These are phyloP conservation scores for Bufotes viridis DNA, from an alignment of 2,797 vertebrate species.

Conservation along the genomic window DNA sequence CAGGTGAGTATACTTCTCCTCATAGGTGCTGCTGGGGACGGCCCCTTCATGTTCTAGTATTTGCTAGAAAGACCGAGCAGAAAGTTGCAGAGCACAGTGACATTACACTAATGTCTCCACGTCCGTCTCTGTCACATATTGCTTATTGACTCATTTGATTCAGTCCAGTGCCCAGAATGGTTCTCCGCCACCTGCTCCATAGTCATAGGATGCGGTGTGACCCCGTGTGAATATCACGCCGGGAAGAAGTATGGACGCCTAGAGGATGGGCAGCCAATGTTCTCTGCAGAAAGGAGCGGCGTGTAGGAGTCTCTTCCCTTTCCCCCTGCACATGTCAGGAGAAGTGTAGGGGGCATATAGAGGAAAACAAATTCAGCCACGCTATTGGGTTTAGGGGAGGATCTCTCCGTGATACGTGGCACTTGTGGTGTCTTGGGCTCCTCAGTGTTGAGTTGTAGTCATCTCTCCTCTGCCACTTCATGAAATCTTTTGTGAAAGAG, in stretches of 20 bases:
- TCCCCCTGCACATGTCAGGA: too few species aligned
- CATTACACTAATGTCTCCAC: neutral
- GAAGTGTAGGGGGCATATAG: neutral
- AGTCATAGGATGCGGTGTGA: neutral
- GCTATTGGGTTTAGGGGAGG: too few species aligned
- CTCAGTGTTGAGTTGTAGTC: too few species aligned
- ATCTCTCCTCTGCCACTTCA: too few species aligned
- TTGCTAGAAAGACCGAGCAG: neutral
- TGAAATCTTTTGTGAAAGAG: neutral
- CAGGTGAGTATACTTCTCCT: too few species aligned
- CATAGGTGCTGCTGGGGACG: too few species aligned
- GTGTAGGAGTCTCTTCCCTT: neutral
- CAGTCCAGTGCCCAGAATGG: neutral
- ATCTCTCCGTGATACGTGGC: too few species aligned
- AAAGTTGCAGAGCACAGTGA: neutral
- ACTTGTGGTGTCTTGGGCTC: too few species aligned
- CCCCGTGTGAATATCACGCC: neutral
- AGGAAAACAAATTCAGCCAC: too few species aligned
- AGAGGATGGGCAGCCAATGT: neutral
- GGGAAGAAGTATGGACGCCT: neutral
- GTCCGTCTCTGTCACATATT: neutral
- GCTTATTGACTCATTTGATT: neutral
- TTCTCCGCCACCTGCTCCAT: constrained; percentile 6
- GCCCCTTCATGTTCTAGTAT: neutral
- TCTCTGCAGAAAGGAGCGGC: neutral